These are phyloP conservation scores for Deroplatys truncata DNA, from an alignment of 2,888 invertebrate species.

Conservation along the genomic window DNA sequence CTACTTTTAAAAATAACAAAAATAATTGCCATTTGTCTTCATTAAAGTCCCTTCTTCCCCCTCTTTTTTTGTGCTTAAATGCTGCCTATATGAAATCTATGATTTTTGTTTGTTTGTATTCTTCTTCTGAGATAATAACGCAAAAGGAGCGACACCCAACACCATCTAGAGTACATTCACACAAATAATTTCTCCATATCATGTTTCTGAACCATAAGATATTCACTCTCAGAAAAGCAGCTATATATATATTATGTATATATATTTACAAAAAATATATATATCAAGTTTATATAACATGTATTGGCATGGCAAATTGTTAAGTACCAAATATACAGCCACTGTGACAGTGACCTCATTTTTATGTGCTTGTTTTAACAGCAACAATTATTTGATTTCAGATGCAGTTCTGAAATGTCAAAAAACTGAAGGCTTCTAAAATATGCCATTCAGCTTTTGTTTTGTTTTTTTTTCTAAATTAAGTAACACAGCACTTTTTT, in stretches of 20 bases:
- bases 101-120: not conserved
- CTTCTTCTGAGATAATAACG: not conserved
- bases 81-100: not conserved
- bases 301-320: not conserved
- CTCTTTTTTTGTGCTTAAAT: constrained; percentile 12
- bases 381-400: not conserved
- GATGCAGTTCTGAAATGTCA: not conserved
- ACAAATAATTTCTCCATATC: not conserved
- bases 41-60: not conserved
- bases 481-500: constrained; percentile 7
- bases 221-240: not conserved
- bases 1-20: not conserved
- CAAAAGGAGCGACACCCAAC: constrained; percentile 11
- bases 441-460: constrained; percentile 9
- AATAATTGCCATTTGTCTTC: not conserved
- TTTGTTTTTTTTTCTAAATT: not conserved
- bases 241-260: not conserved
- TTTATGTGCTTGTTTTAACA: not conserved
- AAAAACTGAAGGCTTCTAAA: constrained; percentile 3
- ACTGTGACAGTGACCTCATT: not conserved
- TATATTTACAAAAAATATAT: not conserved
- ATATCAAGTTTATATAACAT: not conserved
- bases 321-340: constrained; percentile 4
- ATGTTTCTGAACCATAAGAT: not conserved
- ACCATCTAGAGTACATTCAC: not conserved